Evolutionary conservation across 35 echinoderm and acorn worm species (phyloP), one percentile per base, ranked within the genome.

Genomic region (Hemicentrotus pulcherrimus): DNA sequence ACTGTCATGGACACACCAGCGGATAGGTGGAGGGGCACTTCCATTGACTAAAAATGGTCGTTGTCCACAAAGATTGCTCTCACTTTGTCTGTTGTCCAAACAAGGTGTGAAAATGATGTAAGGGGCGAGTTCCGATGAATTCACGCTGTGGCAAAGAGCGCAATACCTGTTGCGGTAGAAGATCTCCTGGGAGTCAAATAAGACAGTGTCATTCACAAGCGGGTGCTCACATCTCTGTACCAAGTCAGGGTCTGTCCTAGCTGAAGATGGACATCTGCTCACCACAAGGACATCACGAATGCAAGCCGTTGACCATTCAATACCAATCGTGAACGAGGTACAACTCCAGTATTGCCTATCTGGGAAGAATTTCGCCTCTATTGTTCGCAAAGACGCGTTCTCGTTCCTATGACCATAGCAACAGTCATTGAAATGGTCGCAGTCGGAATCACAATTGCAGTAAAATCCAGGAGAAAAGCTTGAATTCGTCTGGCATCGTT

Each of bases 111-210:
- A 90, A 2, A 90, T 90, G 88, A 90, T 45, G 88, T 45, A 90
- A 16, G 88, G 32, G 12, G 31, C 45, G 32, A 90, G 32, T 47
- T 90, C 32, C 4, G 88, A 90, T 4, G 88, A 33, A 19, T 32
- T 90, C 11, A 90, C 88, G 88, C 88, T 30, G 31, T 90, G 88
- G 33, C 88, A 90, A 33, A 90, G 88, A 33, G 88, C 88, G 88
- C 88, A 90, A 22, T 90, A 90, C 46, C 88, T 90, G 88, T 90
- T 90, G 33, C 88, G 88, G 46, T 90, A 90, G 32, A 90, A 90
- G 88, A 47, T 41, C 32, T 24, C 32, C 88, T 18, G 32, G 12
- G 46, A 16, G 19, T 90, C 88, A 90, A 45, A 90, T 12, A 90
- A 33, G 88, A 90, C 88, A 90, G 32, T 47, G 24, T 90, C 88